phyloP scores from a whole-genome alignment of 2,113 vertebrate species.

The Amazona guildingii region DNA sequence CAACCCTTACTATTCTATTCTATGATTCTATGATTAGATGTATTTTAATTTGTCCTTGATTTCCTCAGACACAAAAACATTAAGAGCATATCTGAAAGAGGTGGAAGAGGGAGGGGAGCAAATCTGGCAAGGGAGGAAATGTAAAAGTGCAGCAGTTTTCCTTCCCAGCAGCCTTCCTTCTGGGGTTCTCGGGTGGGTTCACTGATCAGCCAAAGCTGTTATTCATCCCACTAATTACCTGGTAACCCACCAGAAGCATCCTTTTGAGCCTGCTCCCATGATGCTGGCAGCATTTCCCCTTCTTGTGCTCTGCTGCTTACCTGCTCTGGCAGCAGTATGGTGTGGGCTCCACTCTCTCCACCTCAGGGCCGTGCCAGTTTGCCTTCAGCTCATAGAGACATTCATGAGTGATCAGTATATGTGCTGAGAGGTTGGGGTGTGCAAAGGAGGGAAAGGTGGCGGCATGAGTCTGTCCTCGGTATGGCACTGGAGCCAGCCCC shows the following conservation, averaged over 20 bases:
- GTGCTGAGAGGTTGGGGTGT: constrained; percentile 74
- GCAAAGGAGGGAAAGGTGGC: background rate
- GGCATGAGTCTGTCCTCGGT: background rate
- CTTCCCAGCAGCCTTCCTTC: constrained; percentile 73
- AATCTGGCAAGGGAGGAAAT: background rate
- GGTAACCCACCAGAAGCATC: constrained; percentile 76
- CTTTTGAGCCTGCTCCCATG: constrained; percentile 71
- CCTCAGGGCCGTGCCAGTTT: constrained; percentile 71
- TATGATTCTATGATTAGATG: background rate
- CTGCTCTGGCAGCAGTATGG: constrained; percentile 82
- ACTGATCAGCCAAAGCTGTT: constrained; percentile 79
- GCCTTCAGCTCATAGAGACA: constrained; percentile 66
- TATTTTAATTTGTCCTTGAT: background rate
- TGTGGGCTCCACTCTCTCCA: constrained; percentile 77
- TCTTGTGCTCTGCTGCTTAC: constrained; percentile 81
- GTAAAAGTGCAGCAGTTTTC: constrained; percentile 30
- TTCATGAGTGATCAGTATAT: constrained; percentile 76
- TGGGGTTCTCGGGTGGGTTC: constrained; percentile 63
- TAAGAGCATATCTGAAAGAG: background rate
- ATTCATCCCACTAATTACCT: constrained; percentile 74
- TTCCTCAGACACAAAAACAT: background rate
- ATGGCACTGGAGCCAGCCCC: rapidly evolving
- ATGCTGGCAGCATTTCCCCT: constrained; percentile 78
- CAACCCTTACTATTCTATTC: no score
- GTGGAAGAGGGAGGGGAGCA: background rate